phyloP scores from a whole-genome alignment of 1,140 invertebrate genomes.

The Macrosteles quadrilineatus region DNA sequence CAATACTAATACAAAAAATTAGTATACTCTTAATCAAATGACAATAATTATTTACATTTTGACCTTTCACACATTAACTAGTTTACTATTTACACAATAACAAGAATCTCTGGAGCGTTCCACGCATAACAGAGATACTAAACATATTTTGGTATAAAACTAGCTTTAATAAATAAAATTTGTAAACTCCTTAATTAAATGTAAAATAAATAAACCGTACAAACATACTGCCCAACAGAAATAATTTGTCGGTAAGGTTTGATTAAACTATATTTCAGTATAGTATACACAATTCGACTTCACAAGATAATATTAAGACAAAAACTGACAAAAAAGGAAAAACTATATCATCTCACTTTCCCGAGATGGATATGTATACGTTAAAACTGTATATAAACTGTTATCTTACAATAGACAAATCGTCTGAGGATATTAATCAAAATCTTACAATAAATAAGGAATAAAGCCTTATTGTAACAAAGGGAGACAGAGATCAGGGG shows the following conservation, averaged over 20 bases:
- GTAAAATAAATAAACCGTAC: constrained; percentile 20
- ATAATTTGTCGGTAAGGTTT: background rate
- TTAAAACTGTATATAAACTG: constrained; percentile 17
- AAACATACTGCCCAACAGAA: constrained; percentile 18
- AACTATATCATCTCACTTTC: too few species aligned
- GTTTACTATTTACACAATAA: constrained; percentile 13
- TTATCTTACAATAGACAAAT: constrained; percentile 13
- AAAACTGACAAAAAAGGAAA: too few species aligned
- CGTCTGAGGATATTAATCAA: background rate
- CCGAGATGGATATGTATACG: constrained; percentile 28
- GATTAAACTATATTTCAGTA: constrained; percentile 9
- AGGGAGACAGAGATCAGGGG: constrained; percentile 3
- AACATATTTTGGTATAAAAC: constrained; percentile 24
- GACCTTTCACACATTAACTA: constrained; percentile 17
- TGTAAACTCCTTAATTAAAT: constrained; percentile 1
- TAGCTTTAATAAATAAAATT: constrained; percentile 26
- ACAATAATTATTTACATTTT: background rate
- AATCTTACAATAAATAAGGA: background rate
- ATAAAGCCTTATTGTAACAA: background rate
- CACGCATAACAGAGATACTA: background rate
- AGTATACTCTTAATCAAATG: too few species aligned
- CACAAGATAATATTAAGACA: too few species aligned
- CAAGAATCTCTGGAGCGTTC: background rate
- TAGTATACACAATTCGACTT: background rate
- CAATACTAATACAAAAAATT: too few species aligned